Evolutionary conservation across 2,113 vertebrate species (phyloP).

Genomic region (Hippocampus guttulatus): DNA sequence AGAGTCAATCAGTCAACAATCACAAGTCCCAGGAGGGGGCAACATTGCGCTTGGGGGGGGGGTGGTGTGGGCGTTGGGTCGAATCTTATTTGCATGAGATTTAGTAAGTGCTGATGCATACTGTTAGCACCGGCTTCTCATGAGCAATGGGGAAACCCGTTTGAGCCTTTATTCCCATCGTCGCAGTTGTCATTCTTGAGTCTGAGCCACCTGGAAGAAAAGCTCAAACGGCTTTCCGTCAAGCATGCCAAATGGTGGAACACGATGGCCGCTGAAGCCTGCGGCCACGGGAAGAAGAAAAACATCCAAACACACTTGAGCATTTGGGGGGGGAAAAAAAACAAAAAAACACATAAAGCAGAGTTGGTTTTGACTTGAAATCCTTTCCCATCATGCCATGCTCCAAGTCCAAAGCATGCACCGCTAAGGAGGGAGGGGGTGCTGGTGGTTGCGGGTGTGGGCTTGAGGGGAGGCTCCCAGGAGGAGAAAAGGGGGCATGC

Average conservation of each 20-base stretch:
- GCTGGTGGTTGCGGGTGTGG: neutral
- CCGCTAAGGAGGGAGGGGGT: constrained; percentile 5
- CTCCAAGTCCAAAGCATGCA: constrained; percentile 72
- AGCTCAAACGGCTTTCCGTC: neutral
- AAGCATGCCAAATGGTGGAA: constrained; percentile 56
- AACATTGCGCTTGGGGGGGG: constrained; percentile 9
- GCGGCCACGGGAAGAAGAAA: neutral
- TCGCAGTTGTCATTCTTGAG: too few species aligned
- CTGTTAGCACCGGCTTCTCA: too few species aligned
- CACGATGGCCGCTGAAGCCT: constrained; percentile 28
- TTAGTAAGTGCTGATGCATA: too few species aligned
- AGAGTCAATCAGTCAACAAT: constrained; percentile 23
- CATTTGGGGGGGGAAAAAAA: neutral
- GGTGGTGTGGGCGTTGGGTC: too few species aligned
- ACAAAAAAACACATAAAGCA: neutral
- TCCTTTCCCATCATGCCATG: constrained; percentile 71
- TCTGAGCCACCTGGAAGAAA: too few species aligned
- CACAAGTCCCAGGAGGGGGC: constrained; percentile 13
- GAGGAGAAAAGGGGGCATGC: constrained; percentile 71
- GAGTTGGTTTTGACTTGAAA: constrained; percentile 2
- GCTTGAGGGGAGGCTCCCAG: neutral
- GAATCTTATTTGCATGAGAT: too few species aligned
- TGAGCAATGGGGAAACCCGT: too few species aligned
- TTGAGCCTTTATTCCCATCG: too few species aligned
- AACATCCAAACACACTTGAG: neutral